These are phyloP conservation scores for Cirrhinus molitorella DNA, from an alignment of 2,797 vertebrate genomes.

Conservation along the genomic window DNA sequence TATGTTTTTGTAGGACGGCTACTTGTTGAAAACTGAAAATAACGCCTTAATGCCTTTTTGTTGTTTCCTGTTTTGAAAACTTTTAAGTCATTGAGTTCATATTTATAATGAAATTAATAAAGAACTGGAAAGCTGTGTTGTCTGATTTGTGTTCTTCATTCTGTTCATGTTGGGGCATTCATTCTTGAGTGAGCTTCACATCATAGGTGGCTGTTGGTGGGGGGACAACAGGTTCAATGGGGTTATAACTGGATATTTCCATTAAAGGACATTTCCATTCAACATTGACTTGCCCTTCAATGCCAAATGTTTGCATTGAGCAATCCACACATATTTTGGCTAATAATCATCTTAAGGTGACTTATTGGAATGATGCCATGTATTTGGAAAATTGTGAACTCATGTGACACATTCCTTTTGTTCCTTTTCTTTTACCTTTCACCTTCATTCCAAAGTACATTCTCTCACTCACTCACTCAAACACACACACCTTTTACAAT, in stretches of 20 bases:
- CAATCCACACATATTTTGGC: not conserved
- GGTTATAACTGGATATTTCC: not conserved
- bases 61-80: conserved; percentile 79
- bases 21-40: conserved; percentile 75
- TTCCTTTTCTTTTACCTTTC: conserved; percentile 29
- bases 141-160: conserved; percentile 31
- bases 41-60: conserved; percentile 86
- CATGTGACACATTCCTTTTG: not conserved
- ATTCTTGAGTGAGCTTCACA: not conserved
- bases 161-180: too few species aligned
- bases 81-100: conserved; percentile 76
- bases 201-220: not conserved
- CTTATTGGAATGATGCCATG: not conserved
- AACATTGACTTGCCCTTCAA: not conserved
- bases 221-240: not conserved
- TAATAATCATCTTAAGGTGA: conserved; percentile 1
- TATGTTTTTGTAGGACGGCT: conserved; percentile 33
- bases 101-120: conserved; percentile 85
- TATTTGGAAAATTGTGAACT: conserved; percentile 1
- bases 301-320: not conserved
- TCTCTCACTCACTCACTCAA: too few species aligned
- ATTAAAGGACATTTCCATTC: not conserved
- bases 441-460: conserved; percentile 35
- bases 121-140: conserved; percentile 62
- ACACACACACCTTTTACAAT: not conserved